Base-by-base conservation (phyloP, 2,113 vertebrate species). In the Uria lomvia region DNA sequence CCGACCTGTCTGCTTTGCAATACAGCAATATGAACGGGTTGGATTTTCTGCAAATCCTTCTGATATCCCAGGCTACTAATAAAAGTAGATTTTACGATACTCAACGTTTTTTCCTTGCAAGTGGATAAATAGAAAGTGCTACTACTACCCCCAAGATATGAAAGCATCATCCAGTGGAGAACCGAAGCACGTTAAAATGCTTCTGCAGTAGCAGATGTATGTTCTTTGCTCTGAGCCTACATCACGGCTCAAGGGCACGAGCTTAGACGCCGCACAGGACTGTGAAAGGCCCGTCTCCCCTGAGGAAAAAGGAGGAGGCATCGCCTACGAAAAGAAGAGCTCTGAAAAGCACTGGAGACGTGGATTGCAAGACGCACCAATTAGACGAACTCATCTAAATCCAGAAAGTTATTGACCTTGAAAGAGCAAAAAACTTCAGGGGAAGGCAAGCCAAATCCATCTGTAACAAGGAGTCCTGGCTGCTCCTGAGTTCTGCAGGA, bases 1-100 rank as follows among this genome's bases (percentile, higher is more conserved):
- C 2, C 1, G 1, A 60, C 24, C 2, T 11, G 20, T 47, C 56
- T 63, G 38, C 75, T 86, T 43, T 68, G 32, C n/a, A 34, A 40
- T 5, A 4, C 2, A 29, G 15, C 10, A 26, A 1, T 5, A 42
- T 1, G 11, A 79, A 70, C 0, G 2, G 22, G 18, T 42, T 34
- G 32, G 43, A 83, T 29, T 40, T 60, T 42, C 34, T 47, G 32
- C 42, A 73, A 68, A 88, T 26, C 43, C 27, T 85, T 52, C 70
- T 32, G 24, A 30, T 36, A 43, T 12, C 16, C 32, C 16, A 14
- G 36, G 42, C 29, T 76, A 62, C 38, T 36, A 30, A 3, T 0
- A 49, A 34, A 6, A 70, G 55, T 71, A 71, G 32, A 81, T 58
- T 63, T 42, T n/a, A 58, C 59, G 87, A 4, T 1, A 5, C 72